Evolutionary conservation across 2,888 invertebrate genomes (phyloP), one percentile per base, ranked within the genome.

Genomic region (Crematogaster levior): DNA sequence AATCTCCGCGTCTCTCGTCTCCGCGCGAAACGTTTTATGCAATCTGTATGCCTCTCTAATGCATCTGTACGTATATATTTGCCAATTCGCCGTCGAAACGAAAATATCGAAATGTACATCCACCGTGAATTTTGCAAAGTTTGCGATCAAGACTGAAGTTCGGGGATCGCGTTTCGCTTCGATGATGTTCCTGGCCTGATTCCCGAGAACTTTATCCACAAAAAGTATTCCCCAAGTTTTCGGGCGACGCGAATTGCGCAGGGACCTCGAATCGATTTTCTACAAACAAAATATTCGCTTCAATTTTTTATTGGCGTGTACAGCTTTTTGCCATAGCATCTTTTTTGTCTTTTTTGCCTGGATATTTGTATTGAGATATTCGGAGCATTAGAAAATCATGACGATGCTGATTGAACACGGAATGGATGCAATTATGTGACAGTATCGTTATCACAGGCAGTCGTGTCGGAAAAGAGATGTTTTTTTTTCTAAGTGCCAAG

Each of bases 211-310:
- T 70, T 70, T 12, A 34, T 6, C 18, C 40, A 21, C 70, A 46
- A 70, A 18, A 79, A 68, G 24, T 79, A 79, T 56, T 70, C 43
- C 30, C 56, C 34, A 56, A 70, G 70, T 79, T 79, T 79, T 66
- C 56, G 43, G 30, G 43, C 43, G 56, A 68, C 43, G 53, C 34
- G 18, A 77, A 15, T 34, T 43, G 10, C 18, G 18, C 24, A 5
- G 34, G 48, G 21, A 48, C 34, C 18, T 9, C 30, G 6, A 18
- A 77, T 68, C 56, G 77, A 77, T 77, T 77, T 56, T 77, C 34
- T 18, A 43, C 43, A 21, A 77, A 56, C 43, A 56, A 68, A 68
- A 77, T 43, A 68, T 66, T 68, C 53, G 21, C 12, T 18, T 43
- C 30, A 56, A 43, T 43, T 68, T 66, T 40, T 60, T 60, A 30